Conservation (phyloP, 2,888 invertebrate species). For the Keiferia lycopersicella region DNA sequence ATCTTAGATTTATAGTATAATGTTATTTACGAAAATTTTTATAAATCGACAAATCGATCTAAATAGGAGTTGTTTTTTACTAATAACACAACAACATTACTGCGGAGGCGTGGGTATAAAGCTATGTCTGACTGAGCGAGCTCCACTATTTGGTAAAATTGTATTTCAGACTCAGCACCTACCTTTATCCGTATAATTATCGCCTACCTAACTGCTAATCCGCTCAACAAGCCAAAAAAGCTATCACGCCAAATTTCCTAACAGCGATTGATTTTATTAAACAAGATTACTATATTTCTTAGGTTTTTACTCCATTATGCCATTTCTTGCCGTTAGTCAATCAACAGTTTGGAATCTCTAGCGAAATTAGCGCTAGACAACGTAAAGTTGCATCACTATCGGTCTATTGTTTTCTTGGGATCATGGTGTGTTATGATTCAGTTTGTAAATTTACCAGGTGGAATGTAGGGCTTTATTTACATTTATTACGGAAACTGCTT, state of each 20-base stretch:
- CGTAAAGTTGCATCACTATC: slow-evolving; percentile 29
- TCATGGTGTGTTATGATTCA: neutral
- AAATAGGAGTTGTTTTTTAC: too few species aligned
- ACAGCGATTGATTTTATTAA: slow-evolving; percentile 12
- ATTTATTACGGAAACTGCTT: neutral
- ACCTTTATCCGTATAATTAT: neutral
- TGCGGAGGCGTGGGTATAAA: too few species aligned
- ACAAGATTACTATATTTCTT: slow-evolving; percentile 18
- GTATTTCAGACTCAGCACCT: neutral
- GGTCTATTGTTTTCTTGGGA: slow-evolving; percentile 18
- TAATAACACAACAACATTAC: too few species aligned
- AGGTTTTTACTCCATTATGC: slow-evolving; percentile 16
- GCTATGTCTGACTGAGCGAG: too few species aligned
- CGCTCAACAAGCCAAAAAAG: neutral
- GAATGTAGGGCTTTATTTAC: slow-evolving; percentile 2
- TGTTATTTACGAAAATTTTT: too few species aligned
- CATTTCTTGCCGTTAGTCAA: slow-evolving; percentile 19
- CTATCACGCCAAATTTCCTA: slow-evolving; percentile 8
- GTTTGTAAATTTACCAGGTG: neutral
- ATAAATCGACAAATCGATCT: too few species aligned
- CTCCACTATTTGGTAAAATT: too few species aligned
- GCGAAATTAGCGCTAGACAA: slow-evolving; percentile 14
- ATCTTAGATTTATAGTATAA: too few species aligned
- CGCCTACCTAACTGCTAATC: neutral
- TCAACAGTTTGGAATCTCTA: slow-evolving; percentile 21